A percentile compares a stretch with the other conserved stretches of the same genome.
phyloP scores from a whole-genome alignment of 2,113 vertebrate genomes.

The Zosterops japonicus region DNA sequence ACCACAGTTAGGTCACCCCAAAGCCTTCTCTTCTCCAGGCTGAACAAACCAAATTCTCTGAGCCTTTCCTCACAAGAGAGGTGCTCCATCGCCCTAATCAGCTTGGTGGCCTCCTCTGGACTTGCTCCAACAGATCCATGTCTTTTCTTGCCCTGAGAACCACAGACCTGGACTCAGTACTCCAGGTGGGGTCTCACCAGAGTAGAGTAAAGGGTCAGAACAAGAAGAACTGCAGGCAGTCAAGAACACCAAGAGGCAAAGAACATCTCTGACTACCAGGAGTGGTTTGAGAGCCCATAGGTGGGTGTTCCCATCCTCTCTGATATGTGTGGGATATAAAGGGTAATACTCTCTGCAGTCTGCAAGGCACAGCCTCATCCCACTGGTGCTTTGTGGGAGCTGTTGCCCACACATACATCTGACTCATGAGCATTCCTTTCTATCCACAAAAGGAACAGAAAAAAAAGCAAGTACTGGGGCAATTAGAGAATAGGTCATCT shows the following conservation, averaged over 20 bases:
- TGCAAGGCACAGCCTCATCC: neutral
- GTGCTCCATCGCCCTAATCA: neutral
- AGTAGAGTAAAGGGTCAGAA: neutral
- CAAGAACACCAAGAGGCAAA: neutral
- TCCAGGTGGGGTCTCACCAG: neutral
- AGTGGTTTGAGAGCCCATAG: neutral
- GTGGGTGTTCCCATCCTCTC: neutral
- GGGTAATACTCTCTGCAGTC: neutral
- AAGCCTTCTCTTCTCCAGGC: neutral
- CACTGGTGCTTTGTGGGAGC: neutral
- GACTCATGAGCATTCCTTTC: neutral
- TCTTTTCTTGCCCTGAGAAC: neutral
- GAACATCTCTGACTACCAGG: neutral
- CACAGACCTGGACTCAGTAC: neutral
- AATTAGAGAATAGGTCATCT: neutral
- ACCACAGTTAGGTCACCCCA: neutral
- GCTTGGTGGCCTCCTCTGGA: neutral
- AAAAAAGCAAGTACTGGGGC: neutral
- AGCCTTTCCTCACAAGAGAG: fast-evolving
- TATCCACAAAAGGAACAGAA: neutral
- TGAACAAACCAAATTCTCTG: neutral
- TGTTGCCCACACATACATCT: fast-evolving
- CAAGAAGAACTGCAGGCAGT: neutral
- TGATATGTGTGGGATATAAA: neutral
- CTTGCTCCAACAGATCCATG: neutral